These are phyloP conservation scores for Spea bombifrons DNA, from an alignment of 2,113 vertebrate genomes.

Conservation along the genomic window DNA sequence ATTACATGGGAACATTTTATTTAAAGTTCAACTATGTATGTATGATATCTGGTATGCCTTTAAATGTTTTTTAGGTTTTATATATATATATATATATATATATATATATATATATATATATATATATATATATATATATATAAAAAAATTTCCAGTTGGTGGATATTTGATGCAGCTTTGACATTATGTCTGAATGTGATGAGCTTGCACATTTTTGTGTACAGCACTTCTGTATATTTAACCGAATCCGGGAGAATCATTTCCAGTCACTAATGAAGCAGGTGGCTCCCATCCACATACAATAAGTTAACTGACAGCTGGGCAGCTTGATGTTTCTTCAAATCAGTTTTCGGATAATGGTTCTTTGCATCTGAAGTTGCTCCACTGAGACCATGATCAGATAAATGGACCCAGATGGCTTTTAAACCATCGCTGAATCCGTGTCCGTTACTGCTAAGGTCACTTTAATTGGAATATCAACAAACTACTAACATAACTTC, in stretches of 20 bases:
- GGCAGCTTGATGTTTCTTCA: constrained; percentile 34
- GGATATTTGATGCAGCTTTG: too few relatives aligned
- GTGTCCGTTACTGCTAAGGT: constrained; percentile 45
- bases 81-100: too few relatives aligned
- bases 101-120: too few relatives aligned
- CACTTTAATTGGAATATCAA: constrained; percentile 39
- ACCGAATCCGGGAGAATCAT: background rate
- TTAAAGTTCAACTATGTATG: too few relatives aligned
- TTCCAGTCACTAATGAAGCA: constrained; percentile 27
- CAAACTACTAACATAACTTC: constrained; percentile 31
- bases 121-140: too few relatives aligned
- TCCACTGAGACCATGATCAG: constrained; percentile 43
- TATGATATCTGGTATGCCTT: too few relatives aligned
- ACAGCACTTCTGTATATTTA: background rate
- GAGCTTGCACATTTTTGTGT: background rate
- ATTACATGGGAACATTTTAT: too few relatives aligned
- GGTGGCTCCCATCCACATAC: constrained; percentile 18
- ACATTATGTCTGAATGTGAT: background rate
- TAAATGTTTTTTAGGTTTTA: too few relatives aligned
- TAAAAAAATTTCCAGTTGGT: too few relatives aligned
- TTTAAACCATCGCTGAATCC: constrained; percentile 45
- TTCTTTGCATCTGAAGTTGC: constrained; percentile 34
- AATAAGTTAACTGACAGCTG: constrained; percentile 42
- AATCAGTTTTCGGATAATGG: constrained; percentile 43
- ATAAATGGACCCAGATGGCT: constrained; percentile 44